A percentile compares a stretch with the other conserved stretches of the same genome.
These are phyloP conservation scores for Typhlomys cinereus DNA, from an alignment of 2,113 vertebrate species.

Conservation along the genomic window DNA sequence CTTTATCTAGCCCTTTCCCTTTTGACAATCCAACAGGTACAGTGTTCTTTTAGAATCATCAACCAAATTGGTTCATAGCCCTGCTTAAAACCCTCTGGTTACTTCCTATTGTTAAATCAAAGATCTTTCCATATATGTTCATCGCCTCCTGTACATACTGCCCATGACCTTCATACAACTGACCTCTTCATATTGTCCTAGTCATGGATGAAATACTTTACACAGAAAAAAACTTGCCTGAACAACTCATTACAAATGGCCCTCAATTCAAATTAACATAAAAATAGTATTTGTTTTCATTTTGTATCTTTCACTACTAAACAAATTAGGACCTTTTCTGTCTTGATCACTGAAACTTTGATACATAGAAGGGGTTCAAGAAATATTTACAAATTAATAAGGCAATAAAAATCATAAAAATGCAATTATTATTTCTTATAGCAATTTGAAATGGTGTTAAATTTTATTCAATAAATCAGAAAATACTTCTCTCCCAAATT, in stretches of 20 bases:
- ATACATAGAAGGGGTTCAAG: background rate
- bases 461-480: slow-evolving; percentile 24
- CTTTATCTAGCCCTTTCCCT: background rate
- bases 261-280: background rate
- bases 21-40: background rate
- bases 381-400: slow-evolving; percentile 29
- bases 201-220: background rate
- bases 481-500: slow-evolving; percentile 26
- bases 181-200: background rate
- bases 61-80: background rate
- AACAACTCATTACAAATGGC: background rate
- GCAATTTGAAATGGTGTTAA: background rate
- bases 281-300: background rate
- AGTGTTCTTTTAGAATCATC: background rate
- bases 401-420: background rate
- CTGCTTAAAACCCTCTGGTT: background rate
- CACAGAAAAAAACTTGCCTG: background rate
- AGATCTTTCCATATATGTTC: no score
- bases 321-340: background rate
- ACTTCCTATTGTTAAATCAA: background rate
- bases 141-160: no score
- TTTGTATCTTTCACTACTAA: background rate
- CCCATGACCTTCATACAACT: background rate
- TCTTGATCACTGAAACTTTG: background rate
- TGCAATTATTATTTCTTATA: background rate